phyloP scores from a whole-genome alignment of 2,113 vertebrate species.

The Nerophis ophidion region DNA sequence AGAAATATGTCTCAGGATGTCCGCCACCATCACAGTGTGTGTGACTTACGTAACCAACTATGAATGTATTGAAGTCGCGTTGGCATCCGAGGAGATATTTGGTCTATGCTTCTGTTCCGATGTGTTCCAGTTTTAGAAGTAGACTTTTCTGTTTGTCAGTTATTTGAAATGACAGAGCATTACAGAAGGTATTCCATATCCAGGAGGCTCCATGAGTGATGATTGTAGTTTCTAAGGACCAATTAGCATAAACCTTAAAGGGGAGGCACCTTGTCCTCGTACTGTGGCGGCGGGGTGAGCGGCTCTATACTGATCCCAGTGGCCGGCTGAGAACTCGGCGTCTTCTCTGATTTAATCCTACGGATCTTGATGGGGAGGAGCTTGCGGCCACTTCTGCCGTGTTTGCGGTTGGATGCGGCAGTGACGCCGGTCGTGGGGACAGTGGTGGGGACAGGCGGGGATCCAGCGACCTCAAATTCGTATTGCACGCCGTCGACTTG shows the following conservation, averaged over 20 bases:
- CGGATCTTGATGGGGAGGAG: slow-evolving; percentile 85
- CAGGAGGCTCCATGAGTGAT: neutral
- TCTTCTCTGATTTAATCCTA: slow-evolving; percentile 90
- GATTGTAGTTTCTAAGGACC: neutral
- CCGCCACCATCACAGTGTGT: neutral
- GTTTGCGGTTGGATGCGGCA: slow-evolving; percentile 39
- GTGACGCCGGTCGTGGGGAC: neutral
- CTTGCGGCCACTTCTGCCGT: slow-evolving; percentile 69
- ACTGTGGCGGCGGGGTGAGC: slow-evolving; percentile 87
- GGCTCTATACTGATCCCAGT: slow-evolving; percentile 80
- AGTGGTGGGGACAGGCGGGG: slow-evolving; percentile 19
- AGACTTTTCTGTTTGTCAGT: neutral
- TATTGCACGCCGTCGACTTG: slow-evolving; percentile 58
- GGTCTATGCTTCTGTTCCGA: slow-evolving; percentile 7
- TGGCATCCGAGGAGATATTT: slow-evolving; percentile 5
- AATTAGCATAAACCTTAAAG: slow-evolving; percentile 33
- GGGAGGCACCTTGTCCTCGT: slow-evolving; percentile 75
- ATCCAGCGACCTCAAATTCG: slow-evolving; percentile 32
- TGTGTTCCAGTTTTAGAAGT: slow-evolving; percentile 15
- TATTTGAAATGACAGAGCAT: slow-evolving; percentile 14
- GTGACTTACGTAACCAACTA: neutral
- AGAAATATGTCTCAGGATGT: slow-evolving; percentile 13
- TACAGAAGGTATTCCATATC: slow-evolving; percentile 1
- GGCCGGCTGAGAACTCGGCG: slow-evolving; percentile 64
- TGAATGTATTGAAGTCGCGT: slow-evolving; percentile 9